Evolutionary conservation across 2,797 vertebrate genomes (phyloP).

Genomic region (Muraenolepis orangiensis): DNA sequence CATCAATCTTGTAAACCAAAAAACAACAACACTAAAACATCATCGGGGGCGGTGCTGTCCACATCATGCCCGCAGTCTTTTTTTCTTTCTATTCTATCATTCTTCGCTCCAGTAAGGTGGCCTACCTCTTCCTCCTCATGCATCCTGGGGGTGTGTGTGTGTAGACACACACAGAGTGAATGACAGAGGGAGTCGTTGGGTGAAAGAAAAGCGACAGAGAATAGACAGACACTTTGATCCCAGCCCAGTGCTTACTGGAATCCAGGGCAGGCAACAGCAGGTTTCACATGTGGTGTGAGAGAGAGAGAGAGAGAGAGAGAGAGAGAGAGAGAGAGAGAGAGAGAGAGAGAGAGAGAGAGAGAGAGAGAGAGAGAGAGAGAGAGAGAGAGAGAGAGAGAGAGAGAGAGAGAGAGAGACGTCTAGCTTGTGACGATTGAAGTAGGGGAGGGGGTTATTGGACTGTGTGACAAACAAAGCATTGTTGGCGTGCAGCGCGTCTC

Average conservation of each 20-base stretch:
- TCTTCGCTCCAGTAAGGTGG: background rate
- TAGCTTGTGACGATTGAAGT: no score
- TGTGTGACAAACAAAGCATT: no score
- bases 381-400: no score
- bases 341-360: no score
- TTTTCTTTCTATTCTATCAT: background rate
- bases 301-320: slow-evolving; percentile 15
- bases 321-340: no score
- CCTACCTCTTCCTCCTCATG: no score
- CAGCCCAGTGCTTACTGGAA: slow-evolving; percentile 8
- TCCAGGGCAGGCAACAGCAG: slow-evolving; percentile 10
- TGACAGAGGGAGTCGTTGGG: background rate
- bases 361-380: no score
- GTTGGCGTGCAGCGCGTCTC: no score
- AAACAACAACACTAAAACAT: no score
- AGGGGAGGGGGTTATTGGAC: no score
- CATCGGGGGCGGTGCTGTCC: background rate
- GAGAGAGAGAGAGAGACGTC: no score
- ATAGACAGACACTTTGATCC: background rate
- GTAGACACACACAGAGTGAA: background rate
- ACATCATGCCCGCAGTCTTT: background rate
- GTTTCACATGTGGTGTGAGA: slow-evolving; percentile 2
- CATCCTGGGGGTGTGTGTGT: no score
- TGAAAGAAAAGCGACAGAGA: background rate
- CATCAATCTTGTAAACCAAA: background rate